Evolutionary conservation across 2,797 vertebrate genomes (phyloP), one percentile per base, ranked within the genome.

Genomic region (Aplochiton taeniatus): DNA sequence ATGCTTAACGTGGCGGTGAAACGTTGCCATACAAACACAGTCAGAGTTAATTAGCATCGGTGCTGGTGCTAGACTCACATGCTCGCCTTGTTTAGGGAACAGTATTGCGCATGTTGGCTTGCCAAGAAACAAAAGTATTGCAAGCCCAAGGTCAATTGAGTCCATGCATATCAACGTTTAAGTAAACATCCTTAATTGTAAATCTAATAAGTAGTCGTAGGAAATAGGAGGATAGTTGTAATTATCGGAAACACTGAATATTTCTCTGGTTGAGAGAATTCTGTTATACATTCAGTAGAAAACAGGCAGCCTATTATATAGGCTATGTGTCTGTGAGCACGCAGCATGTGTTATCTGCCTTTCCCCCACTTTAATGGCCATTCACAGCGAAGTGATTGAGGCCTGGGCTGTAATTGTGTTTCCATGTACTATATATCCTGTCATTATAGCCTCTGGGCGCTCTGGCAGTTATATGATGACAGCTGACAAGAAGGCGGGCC

Each of bases 351-450:
- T 84, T 85, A 64, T 63, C 8, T 72, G 73, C 48, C 57, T 51
- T 67, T 63, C 31, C 31, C 9, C 65, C 61, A 68, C 68, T 76
- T 81, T 82, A 88, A 86, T 83, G 79, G 75, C 79, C 74, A 77
- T 86, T 86, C 85, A 86, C 83, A 83, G 79, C 78, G 86, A 84
- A 81, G 86, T 85, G 81, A 85, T 88, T 84, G 84, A 82, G 84
- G 83, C 75, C 72, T 85, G 78, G 75, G 80, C 83, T 89, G 80
- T 90, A 88, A 91, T 90, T 89, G 85, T 90, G 85, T 90, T 91
- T 91, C 88, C 87, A 89, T 91, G 87, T 88, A 86, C 82, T 90
- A 88, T 89, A 86, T 85, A 88, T 90, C 84, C 84, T 88, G 85
- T 88, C 89, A 90, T 89, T 88, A 88, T n/a, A 78, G 78, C 85